Conservation (phyloP, 2,113 vertebrate genomes). For the Hypanus sabinus region DNA sequence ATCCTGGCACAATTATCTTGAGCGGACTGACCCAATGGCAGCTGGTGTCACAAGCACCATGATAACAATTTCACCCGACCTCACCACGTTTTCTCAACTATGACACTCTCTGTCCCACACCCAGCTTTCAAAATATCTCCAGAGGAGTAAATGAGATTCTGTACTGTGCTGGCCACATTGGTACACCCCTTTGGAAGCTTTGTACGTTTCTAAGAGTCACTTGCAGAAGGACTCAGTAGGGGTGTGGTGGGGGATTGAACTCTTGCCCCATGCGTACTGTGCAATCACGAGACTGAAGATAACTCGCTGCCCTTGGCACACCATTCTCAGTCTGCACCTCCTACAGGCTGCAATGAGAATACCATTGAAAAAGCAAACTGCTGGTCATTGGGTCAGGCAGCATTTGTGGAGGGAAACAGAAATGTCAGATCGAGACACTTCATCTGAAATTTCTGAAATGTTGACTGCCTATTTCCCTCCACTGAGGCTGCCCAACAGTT, state of each 20-base stretch:
- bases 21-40: too few relatives aligned
- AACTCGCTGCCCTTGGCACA: neutral
- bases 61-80: neutral
- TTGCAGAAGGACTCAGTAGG: neutral
- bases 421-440: too few relatives aligned
- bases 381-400: too few relatives aligned
- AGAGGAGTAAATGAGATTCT: neutral
- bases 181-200: neutral
- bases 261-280: neutral
- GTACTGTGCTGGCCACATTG: neutral
- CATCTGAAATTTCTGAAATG: too few relatives aligned
- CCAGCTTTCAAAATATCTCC: neutral
- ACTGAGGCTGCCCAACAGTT: too few relatives aligned
- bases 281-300: neutral
- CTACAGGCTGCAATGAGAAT: neutral
- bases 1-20: too few relatives aligned
- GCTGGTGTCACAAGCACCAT: too few relatives aligned
- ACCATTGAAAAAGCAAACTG: too few relatives aligned
- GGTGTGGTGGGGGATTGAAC: neutral
- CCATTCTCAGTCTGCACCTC: neutral
- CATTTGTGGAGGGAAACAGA: too few relatives aligned
- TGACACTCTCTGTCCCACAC: neutral
- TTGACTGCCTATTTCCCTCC: too few relatives aligned
- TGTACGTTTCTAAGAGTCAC: neutral
- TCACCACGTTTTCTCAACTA: neutral